phyloP scores from a whole-genome alignment of 2,113 vertebrate species.

The Poeciliopsis retropinna region DNA sequence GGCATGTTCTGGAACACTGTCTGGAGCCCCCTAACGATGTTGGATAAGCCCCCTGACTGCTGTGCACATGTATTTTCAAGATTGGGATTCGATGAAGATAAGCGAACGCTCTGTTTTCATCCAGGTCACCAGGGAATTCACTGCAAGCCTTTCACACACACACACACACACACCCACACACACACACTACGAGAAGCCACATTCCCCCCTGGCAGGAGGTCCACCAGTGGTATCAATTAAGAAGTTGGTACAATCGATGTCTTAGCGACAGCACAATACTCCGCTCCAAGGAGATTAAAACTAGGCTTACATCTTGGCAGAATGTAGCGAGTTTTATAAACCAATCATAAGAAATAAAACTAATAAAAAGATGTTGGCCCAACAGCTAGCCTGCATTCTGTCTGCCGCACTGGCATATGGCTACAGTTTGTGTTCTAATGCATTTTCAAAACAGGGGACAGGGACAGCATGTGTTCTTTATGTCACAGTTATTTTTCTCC shows the following conservation, averaged over 20 bases:
- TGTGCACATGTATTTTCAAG: conserved; percentile 33
- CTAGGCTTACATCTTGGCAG: conserved; percentile 69
- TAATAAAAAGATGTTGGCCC: conserved; percentile 49
- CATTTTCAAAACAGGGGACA: conserved; percentile 39
- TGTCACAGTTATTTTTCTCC: conserved; percentile 43
- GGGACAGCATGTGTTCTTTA: conserved; percentile 54
- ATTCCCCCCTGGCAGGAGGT: conserved; percentile 29
- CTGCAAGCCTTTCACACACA: conserved; percentile 46
- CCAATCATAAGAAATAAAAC: conserved; percentile 28
- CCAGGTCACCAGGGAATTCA: conserved; percentile 57
- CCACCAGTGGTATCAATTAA: conserved; percentile 76
- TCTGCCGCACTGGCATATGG: conserved; percentile 35
- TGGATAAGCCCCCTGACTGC: conserved; percentile 50
- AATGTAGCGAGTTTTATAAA: conserved; percentile 42
- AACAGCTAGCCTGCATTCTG: conserved; percentile 25
- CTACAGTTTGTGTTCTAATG: conserved; percentile 41
- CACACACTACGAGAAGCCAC: conserved; percentile 9
- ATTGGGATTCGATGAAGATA: conserved; percentile 72
- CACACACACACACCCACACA: conserved; percentile 19
- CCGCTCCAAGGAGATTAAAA: conserved; percentile 74
- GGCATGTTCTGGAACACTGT: conserved; percentile 26
- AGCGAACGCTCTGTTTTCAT: conserved; percentile 67
- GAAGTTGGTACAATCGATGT: conserved; percentile 69
- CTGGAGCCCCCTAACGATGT: conserved; percentile 53
- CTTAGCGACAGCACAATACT: conserved; percentile 62